Conservation (phyloP, 2,888 invertebrate genomes). For the Macaria liturata region DNA sequence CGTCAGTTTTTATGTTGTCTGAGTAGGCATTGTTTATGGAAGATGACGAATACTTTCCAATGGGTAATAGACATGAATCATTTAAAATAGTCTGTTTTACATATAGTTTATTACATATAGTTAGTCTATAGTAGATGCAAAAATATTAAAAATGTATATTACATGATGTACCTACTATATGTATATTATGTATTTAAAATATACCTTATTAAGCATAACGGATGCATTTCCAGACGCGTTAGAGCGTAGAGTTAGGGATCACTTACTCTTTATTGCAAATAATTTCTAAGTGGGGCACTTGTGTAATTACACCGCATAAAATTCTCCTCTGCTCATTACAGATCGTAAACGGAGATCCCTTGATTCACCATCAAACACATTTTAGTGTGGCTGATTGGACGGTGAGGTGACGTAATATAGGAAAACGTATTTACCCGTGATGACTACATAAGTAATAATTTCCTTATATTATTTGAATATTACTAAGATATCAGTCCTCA, state of each 20-base stretch:
- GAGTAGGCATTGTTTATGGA: conserved; percentile 30
- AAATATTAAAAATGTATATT: background rate
- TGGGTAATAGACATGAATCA: conserved; percentile 10
- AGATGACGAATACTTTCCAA: conserved; percentile 29
- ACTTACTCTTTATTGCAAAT: conserved; percentile 47
- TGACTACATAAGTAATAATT: too few species aligned
- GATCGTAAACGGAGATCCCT: conserved; percentile 2
- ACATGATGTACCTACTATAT: conserved; percentile 9
- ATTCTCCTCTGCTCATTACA: conserved; percentile 20
- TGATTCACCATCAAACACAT: conserved; percentile 15
- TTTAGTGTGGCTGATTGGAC: conserved; percentile 1
- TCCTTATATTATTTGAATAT: too few species aligned
- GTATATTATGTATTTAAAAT: conserved; percentile 24
- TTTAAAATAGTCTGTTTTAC: conserved; percentile 1
- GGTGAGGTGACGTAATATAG: background rate
- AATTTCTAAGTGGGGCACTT: conserved; percentile 37
- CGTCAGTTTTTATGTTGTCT: conserved; percentile 43
- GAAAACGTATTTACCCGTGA: too few species aligned
- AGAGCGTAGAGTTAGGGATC: conserved; percentile 39
- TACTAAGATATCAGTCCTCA: too few species aligned
- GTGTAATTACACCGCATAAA: conserved; percentile 27
- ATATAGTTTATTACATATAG: background rate
- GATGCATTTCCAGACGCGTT: conserved; percentile 30
- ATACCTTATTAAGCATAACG: too few species aligned
- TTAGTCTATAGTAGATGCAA: background rate